A percentile compares a stretch with the other conserved stretches of the same genome.
Evolutionary conservation across 2,888 invertebrate genomes (phyloP).

Genomic region (Nephrotoma appendiculata): DNA sequence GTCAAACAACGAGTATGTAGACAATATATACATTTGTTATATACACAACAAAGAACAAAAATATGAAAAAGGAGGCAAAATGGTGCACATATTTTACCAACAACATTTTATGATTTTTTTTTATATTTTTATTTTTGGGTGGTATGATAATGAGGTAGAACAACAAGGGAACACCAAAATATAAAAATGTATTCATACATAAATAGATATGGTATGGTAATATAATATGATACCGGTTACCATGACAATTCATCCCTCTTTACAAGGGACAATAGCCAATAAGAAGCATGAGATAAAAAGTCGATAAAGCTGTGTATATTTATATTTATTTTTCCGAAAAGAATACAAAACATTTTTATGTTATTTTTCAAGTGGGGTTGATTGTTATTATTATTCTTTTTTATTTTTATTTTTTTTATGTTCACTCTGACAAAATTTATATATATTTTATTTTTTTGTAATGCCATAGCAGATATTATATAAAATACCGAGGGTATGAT

Average conservation of each 20-base stretch:
- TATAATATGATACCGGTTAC: slow-evolving; percentile 8
- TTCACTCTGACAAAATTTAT: not conserved
- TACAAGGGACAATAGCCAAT: slow-evolving; percentile 13
- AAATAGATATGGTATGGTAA: not conserved
- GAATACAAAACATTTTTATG: slow-evolving; percentile 4
- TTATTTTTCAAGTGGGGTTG: slow-evolving; percentile 2
- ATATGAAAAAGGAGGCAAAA: not conserved
- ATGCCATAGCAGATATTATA: not conserved
- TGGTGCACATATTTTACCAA: not conserved
- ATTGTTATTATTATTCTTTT: not conserved
- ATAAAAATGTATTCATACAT: not conserved
- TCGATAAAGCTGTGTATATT: slow-evolving; percentile 2
- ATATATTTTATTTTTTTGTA: not conserved
- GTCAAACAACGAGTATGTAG: not conserved
- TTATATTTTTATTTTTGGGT: not conserved
- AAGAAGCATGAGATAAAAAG: slow-evolving; percentile 9
- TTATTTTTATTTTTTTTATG: not conserved
- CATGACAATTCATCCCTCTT: slow-evolving; percentile 11
- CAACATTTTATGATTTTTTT: not conserved
- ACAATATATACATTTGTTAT: not conserved
- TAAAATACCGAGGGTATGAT: not conserved
- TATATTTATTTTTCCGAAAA: not conserved
- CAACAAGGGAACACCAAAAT: not conserved
- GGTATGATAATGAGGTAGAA: not conserved
- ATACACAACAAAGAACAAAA: not conserved